Conservation (phyloP, 1,140 invertebrate genomes). For the Drosophila kanapiae region DNA sequence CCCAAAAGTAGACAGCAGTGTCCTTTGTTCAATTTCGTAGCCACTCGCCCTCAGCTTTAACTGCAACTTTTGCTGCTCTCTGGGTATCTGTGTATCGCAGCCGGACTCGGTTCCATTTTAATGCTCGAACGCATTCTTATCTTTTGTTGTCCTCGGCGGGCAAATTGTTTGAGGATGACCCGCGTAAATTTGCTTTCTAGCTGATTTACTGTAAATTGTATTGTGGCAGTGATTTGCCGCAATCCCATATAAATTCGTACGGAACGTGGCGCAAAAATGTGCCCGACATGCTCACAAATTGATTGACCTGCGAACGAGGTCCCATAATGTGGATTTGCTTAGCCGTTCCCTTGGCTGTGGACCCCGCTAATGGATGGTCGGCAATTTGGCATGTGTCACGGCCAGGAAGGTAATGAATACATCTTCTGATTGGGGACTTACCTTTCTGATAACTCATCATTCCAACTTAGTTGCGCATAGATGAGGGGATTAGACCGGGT, state of each 20-base stretch:
- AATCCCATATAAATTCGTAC: conserved; percentile 40
- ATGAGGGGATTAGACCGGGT: conserved; percentile 29
- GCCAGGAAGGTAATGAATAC: conserved; percentile 34
- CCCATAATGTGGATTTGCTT: conserved; percentile 31
- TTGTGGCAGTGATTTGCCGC: conserved; percentile 39
- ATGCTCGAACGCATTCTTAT: conserved; percentile 71
- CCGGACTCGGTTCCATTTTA: conserved; percentile 33
- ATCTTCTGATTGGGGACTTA: conserved; percentile 51
- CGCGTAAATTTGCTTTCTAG: conserved; percentile 71
- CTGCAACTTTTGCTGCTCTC: conserved; percentile 33
- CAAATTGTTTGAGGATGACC: conserved; percentile 80
- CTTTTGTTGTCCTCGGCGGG: conserved; percentile 65
- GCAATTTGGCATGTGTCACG: conserved; percentile 53
- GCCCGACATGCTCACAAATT: conserved; percentile 17
- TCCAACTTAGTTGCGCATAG: conserved; percentile 61
- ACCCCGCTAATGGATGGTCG: conserved; percentile 10
- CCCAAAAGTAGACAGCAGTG: conserved; percentile 33
- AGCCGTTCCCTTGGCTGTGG: neutral
- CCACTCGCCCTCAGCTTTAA: conserved; percentile 12
- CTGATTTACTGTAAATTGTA: conserved; percentile 81
- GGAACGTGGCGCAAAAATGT: conserved; percentile 35
- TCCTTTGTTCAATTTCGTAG: conserved; percentile 47
- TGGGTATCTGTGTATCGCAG: conserved; percentile 23
- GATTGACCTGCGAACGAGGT: conserved; percentile 18
- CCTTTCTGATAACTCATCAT: conserved; percentile 84